Percentiles rank a stretch among this genome's conserved stretches.
Evolutionary conservation across 2,113 vertebrate genomes (phyloP).

Genomic region (Halcyon senegalensis): DNA sequence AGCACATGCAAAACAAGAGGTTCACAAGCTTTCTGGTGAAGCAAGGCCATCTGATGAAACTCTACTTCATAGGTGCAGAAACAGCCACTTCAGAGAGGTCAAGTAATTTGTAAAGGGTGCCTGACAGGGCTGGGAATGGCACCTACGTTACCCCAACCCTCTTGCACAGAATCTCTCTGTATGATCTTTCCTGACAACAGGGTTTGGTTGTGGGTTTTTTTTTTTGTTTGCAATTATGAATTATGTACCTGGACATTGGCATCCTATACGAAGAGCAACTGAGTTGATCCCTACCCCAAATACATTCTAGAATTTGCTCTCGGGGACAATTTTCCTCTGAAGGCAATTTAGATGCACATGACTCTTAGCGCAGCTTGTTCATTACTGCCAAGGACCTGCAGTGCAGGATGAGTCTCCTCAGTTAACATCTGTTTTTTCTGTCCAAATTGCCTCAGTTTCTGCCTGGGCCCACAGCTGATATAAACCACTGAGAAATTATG

Average conservation of each 20-base stretch:
- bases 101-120: background rate
- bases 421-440: constrained; percentile 62
- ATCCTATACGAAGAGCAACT: background rate
- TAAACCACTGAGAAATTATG: constrained; percentile 41
- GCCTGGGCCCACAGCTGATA: constrained; percentile 44
- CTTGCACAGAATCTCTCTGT: background rate
- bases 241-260: background rate
- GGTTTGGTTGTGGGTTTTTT: too few relatives aligned
- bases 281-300: background rate
- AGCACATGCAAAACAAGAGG: background rate
- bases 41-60: background rate
- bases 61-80: background rate
- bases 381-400: constrained; percentile 47
- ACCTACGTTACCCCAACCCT: background rate
- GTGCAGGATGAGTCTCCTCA: constrained; percentile 26
- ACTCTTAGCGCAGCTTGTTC: constrained; percentile 11
- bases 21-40: background rate
- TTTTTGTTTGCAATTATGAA: background rate
- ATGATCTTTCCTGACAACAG: background rate
- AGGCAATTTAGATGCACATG: background rate
- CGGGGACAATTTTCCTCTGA: constrained; percentile 14
- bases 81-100: background rate
- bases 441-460: constrained; percentile 50
- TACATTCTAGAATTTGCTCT: constrained; percentile 9
- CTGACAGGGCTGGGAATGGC: background rate